phyloP scores from a whole-genome alignment of 1,140 invertebrate species.

The Diabrotica virgifera region DNA sequence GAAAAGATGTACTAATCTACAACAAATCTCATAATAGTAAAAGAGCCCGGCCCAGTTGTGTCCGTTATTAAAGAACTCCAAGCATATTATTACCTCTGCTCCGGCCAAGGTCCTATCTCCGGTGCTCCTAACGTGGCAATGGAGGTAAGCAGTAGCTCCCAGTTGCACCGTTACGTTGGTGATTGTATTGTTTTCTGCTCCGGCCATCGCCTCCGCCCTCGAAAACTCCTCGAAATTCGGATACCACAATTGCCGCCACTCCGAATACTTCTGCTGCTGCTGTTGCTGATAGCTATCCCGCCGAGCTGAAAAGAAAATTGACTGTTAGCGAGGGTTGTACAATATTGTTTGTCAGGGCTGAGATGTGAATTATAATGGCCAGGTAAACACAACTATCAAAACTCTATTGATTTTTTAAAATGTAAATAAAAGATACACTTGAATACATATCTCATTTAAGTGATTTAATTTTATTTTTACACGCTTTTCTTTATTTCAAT shows the following conservation, averaged over 20 bases:
- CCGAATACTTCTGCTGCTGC: conserved; percentile 36
- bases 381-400: too few species aligned
- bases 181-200: conserved; percentile 60
- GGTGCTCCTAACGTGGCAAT: conserved; percentile 67
- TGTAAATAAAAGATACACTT: too few species aligned
- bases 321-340: too few species aligned
- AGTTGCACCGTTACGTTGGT: conserved; percentile 70
- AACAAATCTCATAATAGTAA: background rate
- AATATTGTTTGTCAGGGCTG: too few species aligned
- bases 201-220: conserved; percentile 39
- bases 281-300: background rate
- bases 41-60: background rate
- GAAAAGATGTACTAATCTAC: too few species aligned
- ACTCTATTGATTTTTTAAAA: too few species aligned
- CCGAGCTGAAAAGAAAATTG: background rate
- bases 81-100: conserved; percentile 39
- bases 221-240: conserved; percentile 44
- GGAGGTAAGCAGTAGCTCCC: conserved; percentile 68
- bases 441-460: too few species aligned
- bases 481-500: too few species aligned
- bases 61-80: background rate
- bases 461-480: too few species aligned
- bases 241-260: conserved; percentile 45
- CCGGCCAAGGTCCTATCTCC: conserved; percentile 49
- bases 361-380: too few species aligned